Conservation (phyloP, 2,888 invertebrate genomes). For the Lumbricus terrestris region DNA sequence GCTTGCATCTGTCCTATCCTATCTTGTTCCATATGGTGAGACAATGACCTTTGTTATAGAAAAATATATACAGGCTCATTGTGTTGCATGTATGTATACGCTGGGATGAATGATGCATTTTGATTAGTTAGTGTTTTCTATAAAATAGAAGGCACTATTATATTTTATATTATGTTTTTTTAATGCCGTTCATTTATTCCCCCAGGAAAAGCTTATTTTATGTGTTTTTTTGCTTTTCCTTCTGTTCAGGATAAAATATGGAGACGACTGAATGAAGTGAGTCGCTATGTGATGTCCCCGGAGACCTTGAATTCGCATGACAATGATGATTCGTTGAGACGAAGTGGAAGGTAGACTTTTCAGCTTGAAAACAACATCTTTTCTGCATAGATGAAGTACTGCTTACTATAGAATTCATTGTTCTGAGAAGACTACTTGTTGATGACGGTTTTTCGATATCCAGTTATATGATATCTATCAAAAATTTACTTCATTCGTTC, state of each 20-base stretch:
- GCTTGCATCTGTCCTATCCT: no score
- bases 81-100: background rate
- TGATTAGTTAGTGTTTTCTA: background rate
- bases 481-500: no score
- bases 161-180: no score
- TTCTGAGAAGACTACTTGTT: background rate
- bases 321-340: constrained; percentile 17
- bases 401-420: background rate
- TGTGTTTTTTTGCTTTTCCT: background rate
- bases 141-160: no score
- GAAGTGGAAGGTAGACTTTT: constrained; percentile 22
- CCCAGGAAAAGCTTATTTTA: background rate
- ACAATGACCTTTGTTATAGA: no score
- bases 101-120: background rate
- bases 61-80: no score
- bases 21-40: no score
- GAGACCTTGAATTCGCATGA: background rate
- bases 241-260: constrained; percentile 34
- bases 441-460: background rate
- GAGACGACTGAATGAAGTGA: constrained; percentile 32
- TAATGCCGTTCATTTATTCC: background rate
- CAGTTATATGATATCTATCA: no score
- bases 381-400: background rate
- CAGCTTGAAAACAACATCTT: background rate
- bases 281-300: constrained; percentile 4